A percentile compares a stretch with the other conserved stretches of the same genome.
Conservation (phyloP, 2,113 vertebrate genomes). For the Pseudorasbora parva region DNA sequence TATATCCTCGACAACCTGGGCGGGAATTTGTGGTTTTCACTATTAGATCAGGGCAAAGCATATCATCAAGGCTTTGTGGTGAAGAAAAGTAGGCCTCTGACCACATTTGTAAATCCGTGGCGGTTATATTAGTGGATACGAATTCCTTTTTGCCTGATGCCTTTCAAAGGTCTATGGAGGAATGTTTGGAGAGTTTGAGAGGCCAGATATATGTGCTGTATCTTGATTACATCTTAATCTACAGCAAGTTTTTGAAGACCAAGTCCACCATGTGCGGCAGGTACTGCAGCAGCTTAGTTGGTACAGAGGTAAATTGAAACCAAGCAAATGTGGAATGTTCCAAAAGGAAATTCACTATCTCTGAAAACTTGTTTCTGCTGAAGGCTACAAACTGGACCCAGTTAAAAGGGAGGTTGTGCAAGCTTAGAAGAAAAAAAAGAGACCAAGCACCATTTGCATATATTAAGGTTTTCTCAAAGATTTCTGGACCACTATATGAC, state of each 20-base stretch:
- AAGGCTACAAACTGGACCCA: too few relatives aligned
- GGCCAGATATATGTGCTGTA: not conserved
- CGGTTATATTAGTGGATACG: not conserved
- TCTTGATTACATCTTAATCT: slow-evolving; percentile 18
- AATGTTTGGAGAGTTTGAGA: slow-evolving; percentile 6
- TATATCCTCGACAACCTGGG: not conserved
- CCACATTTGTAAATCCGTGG: not conserved
- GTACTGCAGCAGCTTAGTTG: slow-evolving; percentile 36
- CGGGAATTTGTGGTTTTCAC: not conserved
- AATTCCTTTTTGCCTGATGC: not conserved
- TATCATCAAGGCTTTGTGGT: not conserved
- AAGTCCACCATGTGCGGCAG: not conserved
- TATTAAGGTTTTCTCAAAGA: not conserved
- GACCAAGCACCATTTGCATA: too few relatives aligned
- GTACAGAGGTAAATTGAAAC: not conserved
- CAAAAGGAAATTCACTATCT: not conserved
- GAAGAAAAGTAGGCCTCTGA: not conserved
- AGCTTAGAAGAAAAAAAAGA: too few relatives aligned
- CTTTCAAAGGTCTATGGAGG: not conserved
- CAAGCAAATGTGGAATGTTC: slow-evolving; percentile 12
- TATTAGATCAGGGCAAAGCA: not conserved
- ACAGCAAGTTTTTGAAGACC: slow-evolving; percentile 45
- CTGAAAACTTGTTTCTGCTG: not conserved
- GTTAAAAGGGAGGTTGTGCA: too few relatives aligned
- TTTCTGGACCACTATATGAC: slow-evolving; percentile 6